Evolutionary conservation across 2,797 vertebrate genomes (phyloP).

Genomic region (Cygnus olor): DNA sequence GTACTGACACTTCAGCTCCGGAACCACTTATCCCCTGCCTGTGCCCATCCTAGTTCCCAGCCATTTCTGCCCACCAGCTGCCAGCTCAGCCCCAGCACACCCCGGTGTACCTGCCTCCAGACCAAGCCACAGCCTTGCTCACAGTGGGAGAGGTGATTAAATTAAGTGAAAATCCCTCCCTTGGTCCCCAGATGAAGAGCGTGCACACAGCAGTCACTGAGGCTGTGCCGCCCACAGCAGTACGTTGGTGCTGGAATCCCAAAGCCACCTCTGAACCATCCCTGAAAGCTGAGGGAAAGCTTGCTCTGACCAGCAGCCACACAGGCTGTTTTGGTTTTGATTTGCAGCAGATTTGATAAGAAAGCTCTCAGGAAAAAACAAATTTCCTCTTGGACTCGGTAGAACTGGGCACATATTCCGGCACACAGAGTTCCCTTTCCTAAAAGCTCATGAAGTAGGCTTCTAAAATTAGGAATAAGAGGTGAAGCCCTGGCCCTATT

Average conservation of each 20-base stretch:
- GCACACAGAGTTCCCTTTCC: slow-evolving; percentile 63
- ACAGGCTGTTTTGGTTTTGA: slow-evolving; percentile 55
- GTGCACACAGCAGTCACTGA: background rate
- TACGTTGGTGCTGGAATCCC: background rate
- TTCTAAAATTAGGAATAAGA: slow-evolving; percentile 66
- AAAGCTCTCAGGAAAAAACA: slow-evolving; percentile 68
- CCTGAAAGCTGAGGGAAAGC: background rate
- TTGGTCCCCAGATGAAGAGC: background rate
- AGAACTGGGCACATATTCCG: slow-evolving; percentile 37
- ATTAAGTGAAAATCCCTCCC: background rate
- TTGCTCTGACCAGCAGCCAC: slow-evolving; percentile 2
- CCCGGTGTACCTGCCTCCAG: background rate
- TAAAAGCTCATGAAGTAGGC: slow-evolving; percentile 18
- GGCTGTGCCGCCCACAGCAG: background rate
- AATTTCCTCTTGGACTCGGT: slow-evolving; percentile 64
- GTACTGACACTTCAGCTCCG: background rate
- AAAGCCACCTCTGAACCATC: background rate
- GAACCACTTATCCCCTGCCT: background rate
- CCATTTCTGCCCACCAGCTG: background rate
- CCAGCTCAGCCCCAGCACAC: background rate
- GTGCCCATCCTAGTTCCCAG: background rate
- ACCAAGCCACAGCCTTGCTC: background rate
- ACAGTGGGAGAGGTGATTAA: background rate
- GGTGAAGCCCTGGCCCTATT: background rate
- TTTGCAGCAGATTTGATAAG: slow-evolving; percentile 67